These are phyloP conservation scores for Hemicordylus capensis DNA, from an alignment of 2,113 vertebrate genomes.

Conservation along the genomic window DNA sequence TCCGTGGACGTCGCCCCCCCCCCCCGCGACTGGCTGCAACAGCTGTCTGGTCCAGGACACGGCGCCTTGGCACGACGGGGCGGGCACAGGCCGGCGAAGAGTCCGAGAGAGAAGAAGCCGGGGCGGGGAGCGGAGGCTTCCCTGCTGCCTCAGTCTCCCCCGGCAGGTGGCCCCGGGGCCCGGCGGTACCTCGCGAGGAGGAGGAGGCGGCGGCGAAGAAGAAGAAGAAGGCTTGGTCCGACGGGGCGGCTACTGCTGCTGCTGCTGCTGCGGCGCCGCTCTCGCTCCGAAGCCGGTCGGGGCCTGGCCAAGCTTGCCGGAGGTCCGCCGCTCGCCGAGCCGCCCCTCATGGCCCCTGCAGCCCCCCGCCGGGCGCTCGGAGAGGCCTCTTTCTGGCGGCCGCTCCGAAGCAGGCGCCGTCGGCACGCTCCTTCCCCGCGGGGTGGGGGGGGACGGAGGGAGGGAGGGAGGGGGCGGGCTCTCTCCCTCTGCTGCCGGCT, in stretches of 20 bases:
- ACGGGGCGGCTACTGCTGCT: constrained; percentile 27
- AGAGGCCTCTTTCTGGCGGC: background rate
- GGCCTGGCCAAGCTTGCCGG: background rate
- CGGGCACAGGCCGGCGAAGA: background rate
- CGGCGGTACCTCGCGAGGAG: background rate
- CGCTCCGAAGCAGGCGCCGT: background rate
- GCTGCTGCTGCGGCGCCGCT: background rate
- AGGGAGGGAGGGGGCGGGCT: constrained; percentile 34
- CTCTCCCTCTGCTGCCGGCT: constrained; percentile 51
- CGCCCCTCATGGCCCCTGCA: background rate
- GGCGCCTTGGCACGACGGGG: constrained; percentile 28
- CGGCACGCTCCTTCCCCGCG: background rate
- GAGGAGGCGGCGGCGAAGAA: background rate
- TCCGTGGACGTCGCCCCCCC: too few species aligned
- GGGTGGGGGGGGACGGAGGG: background rate
- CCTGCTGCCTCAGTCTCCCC: background rate
- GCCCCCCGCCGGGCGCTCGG: background rate
- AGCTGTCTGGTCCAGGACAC: background rate
- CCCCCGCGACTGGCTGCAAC: constrained; percentile 17
- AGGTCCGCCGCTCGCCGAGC: background rate
- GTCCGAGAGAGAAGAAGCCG: background rate
- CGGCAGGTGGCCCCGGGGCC: constrained; percentile 36
- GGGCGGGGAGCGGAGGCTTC: background rate
- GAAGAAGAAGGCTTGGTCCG: background rate
- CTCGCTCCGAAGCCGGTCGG: constrained; percentile 17